Conservation (phyloP, 2,797 vertebrate species). For the Thaleichthys pacificus region DNA sequence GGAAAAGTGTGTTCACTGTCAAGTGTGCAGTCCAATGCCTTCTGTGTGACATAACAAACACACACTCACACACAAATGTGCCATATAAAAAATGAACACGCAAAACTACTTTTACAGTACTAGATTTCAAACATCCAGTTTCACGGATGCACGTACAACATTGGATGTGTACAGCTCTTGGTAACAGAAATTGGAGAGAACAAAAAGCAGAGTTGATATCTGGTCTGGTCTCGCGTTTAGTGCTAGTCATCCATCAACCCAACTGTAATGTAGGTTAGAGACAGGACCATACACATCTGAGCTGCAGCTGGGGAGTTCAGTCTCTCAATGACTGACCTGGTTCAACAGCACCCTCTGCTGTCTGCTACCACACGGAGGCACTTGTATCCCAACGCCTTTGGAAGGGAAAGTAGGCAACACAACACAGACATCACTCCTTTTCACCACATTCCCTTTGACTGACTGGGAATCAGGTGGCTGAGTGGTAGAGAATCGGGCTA, state of each 20-base stretch:
- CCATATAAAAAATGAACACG: conserved; percentile 17
- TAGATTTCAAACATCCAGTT: conserved; percentile 10
- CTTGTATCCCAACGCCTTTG: background rate
- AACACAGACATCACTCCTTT: background rate
- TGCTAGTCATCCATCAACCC: conserved; percentile 47
- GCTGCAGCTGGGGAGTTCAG: conserved; percentile 49
- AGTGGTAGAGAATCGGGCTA: no score
- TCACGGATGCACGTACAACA: background rate
- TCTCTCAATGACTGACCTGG: conserved; percentile 25
- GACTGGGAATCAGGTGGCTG: no score
- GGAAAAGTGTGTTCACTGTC: conserved; percentile 20
- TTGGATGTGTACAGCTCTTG: background rate
- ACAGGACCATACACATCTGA: conserved; percentile 58
- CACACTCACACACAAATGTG: conserved; percentile 3
- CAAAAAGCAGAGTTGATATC: conserved; percentile 23
- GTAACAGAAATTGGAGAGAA: conserved; percentile 7
- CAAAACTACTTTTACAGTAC: conserved; percentile 24
- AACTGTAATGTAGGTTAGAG: conserved; percentile 25
- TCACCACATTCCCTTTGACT: background rate
- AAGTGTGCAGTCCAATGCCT: conserved; percentile 40
- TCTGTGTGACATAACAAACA: conserved; percentile 46
- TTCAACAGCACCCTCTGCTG: conserved; percentile 63
- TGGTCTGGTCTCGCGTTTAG: conserved; percentile 52
- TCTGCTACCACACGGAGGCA: background rate
- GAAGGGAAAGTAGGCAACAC: background rate